Base-by-base conservation (phyloP, 2,888 invertebrate genomes). In the Apamea sordens region DNA sequence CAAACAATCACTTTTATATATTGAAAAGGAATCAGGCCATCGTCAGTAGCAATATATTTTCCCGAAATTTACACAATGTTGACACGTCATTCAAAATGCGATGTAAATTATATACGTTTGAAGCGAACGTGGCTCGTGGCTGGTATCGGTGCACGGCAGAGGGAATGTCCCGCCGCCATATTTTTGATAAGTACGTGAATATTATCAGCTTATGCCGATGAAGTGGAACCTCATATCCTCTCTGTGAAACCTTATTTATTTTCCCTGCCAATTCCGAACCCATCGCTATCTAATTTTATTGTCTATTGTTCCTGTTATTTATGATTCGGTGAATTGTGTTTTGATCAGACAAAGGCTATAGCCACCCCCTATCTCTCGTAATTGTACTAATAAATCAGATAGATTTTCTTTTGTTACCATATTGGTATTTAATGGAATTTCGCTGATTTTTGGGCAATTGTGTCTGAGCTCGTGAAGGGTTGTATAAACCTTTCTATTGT, bases 271-370 rank as follows among this genome's bases (percentile, higher is more conserved):
- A 93, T 94, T 94, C 93, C 92, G 91, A 91, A 91, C 89, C 93
- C 92, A 92, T 92, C 91, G 92, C 91, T 93, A 95, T 94, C 94
- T 95, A 95, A 95, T 95, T 96, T 96, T 95, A 95, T 95, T 94
- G 95, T 93, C 94, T 94, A 95, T 96, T 96, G 95, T 95, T 95
- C 95, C 92, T 93, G 93, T 94, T 95, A 95, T 96, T 96, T 96
- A 96, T 95, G 95, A 95, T 93, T 94, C 93, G 92, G 92, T 90
- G 94, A 94, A 95, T 95, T 95, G 94, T 94, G 93, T 94, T 95
- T 93, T 92, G 94, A 94, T 95, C 95, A 94, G 93, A 95, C 95
- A 96, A 96, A 93, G 92, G 94, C 89, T 90, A 89, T 90, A 91
- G 92, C 92, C 92, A 88, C 93, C 93, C 92, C 90, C 93, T 93